These are phyloP conservation scores for Cherax quadricarinatus DNA, from an alignment of 1,140 invertebrate species.

Conservation along the genomic window DNA sequence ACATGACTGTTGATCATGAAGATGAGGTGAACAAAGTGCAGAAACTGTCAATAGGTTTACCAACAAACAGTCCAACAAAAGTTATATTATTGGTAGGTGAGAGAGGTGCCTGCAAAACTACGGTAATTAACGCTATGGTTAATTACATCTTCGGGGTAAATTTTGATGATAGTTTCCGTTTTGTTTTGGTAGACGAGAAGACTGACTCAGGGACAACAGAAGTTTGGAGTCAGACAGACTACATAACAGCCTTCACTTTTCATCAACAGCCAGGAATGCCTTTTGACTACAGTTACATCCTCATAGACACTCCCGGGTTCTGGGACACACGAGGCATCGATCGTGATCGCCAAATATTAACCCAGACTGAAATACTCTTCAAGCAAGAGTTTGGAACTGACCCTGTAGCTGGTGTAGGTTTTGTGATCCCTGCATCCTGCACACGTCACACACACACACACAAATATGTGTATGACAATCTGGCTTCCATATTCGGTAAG, in stretches of 20 bases:
- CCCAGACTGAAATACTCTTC: not conserved
- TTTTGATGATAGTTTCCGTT: slow-evolving; percentile 42
- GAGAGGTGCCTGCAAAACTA: slow-evolving; percentile 34
- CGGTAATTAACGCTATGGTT: slow-evolving; percentile 49
- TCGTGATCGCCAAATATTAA: slow-evolving; percentile 2
- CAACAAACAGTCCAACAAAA: slow-evolving; percentile 38
- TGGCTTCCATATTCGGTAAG: slow-evolving; percentile 18
- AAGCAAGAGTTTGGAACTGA: not conserved
- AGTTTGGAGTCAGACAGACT: slow-evolving; percentile 39
- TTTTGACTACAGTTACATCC: slow-evolving; percentile 37
- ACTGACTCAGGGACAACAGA: slow-evolving; percentile 23
- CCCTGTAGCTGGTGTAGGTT: not conserved
- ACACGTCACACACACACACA: not conserved
- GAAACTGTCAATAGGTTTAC: slow-evolving; percentile 7
- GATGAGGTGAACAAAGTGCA: slow-evolving; percentile 38
- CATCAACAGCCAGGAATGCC: slow-evolving; percentile 46
- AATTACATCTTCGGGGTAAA: slow-evolving; percentile 35
- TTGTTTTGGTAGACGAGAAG: slow-evolving; percentile 40
- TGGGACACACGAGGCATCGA: not conserved
- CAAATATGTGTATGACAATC: slow-evolving; percentile 7
- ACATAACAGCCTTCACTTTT: slow-evolving; percentile 38
- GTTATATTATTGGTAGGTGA: slow-evolving; percentile 40
- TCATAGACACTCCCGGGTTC: slow-evolving; percentile 1
- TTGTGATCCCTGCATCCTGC: slow-evolving; percentile 15
- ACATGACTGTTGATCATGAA: slow-evolving; percentile 27